Evolutionary conservation across 1,140 invertebrate species (phyloP).

Genomic region (Galendromus occidentalis): DNA sequence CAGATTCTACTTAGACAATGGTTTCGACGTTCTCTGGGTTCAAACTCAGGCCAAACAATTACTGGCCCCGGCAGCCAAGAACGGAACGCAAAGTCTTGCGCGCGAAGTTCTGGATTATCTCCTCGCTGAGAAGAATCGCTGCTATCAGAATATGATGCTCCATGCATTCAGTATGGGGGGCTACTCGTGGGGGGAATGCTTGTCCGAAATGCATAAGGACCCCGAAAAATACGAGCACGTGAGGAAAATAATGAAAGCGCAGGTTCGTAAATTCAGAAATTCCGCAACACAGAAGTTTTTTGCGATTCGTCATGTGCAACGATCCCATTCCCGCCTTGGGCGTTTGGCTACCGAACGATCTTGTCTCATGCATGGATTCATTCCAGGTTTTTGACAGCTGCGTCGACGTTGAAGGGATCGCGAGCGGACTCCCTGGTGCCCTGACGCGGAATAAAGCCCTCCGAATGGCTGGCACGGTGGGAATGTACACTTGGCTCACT

Average conservation of each 20-base stretch:
- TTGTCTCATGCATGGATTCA: neutral
- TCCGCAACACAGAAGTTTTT: too few relatives aligned
- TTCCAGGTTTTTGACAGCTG: neutral
- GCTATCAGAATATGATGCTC: conserved; percentile 7
- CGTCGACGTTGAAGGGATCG: neutral
- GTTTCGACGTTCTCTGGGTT: conserved; percentile 7
- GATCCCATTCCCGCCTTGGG: too few relatives aligned
- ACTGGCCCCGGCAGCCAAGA: neutral
- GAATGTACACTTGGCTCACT: neutral
- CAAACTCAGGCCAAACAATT: neutral
- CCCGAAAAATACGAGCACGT: neutral
- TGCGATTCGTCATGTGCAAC: too few relatives aligned
- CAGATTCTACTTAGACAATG: conserved; percentile 6
- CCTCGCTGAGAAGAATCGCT: neutral
- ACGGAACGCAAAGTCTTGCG: neutral
- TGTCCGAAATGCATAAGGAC: neutral
- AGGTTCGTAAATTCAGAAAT: neutral
- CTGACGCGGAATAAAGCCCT: neutral
- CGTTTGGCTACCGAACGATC: too few relatives aligned
- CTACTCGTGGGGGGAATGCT: neutral
- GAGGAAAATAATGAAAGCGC: neutral
- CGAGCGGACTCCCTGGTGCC: neutral
- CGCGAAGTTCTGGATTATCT: neutral
- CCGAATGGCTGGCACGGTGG: neutral
- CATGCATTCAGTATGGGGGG: conserved; percentile 7